Base-by-base conservation (phyloP, 2,888 invertebrate species). In the Steromphala cineraria region DNA sequence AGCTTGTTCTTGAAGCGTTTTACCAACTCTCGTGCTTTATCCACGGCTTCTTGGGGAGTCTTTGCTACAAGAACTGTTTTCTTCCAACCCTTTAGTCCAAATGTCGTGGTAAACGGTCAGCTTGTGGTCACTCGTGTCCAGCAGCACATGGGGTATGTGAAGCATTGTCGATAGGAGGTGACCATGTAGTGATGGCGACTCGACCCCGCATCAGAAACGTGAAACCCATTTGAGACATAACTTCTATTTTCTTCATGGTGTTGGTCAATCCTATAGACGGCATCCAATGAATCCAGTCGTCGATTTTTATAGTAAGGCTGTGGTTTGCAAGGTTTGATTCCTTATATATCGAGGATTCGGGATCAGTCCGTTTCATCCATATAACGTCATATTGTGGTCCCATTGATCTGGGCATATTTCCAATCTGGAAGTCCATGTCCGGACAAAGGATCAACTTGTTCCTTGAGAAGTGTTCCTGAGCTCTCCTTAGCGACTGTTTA, bases 151-250 rank as follows among this genome's bases (percentile, higher is more conserved):
- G 0, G 87, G 86, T 10, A 87, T 83, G 56, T 83, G 75, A 46
- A 83, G 24, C 24, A 86, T 67, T 2, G 81, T 82, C 62, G 81
- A 80, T 40, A 87, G 40, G 24, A 87, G 83, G 62, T 86, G 86
- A 0, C 86, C 86, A 67, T 86, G 86, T 1, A 86, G 79, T 87
- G 67, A 85, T 78, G 19, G 84, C 81, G 13, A 87, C 84, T 7
- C 87, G 80, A 0, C 85, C 87, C 10, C 82, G 79, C 75, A 82
- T 83, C 7, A 83, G 67, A 17, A 80, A 86, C 53, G 74, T 80
- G 15, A 80, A 75, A 5, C 82, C 84, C 36, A 52, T 84, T 13
- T 53, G 53, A 15, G 79, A 67, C n/a, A 71, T 75, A 19, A 81
- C 53, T 46, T 80, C 74, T 2, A 80, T 81, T 55, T 83, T 80